Evolutionary conservation across 1,140 invertebrate genomes (phyloP), one percentile per base, ranked within the genome.

Genomic region (Theocolax elegans): DNA sequence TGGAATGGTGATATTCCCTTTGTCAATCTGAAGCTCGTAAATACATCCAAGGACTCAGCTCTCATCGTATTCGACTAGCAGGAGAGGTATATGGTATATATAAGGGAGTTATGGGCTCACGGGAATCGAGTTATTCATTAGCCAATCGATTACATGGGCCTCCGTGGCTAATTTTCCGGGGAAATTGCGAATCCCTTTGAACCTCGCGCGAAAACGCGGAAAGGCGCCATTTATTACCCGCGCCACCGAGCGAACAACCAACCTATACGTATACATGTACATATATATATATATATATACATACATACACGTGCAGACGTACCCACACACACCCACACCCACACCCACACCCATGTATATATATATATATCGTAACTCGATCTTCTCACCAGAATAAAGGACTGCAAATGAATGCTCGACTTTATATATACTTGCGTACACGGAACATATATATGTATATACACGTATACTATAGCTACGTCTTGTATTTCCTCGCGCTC

Each of bases 91-190:
- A n/a, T n/a, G n/a, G n/a, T n/a, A n/a, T n/a, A n/a, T n/a, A n/a
- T n/a, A n/a, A n/a, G n/a, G n/a, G n/a, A n/a, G n/a, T n/a, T n/a
- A n/a, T n/a, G n/a, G n/a, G n/a, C n/a, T n/a, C n/a, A n/a, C n/a
- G n/a, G n/a, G n/a, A n/a, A n/a, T n/a, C n/a, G n/a, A n/a, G n/a
- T 53, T 53, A 54, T 54, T 35, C 12, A 54, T 54, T 35, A 35
- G 7, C 3, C 51, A 27, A 31, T 31, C 51, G 29, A 35, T 54
- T 9, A 54, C 13, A 12, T 12, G 27, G 15, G 19, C 2, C n/a
- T n/a, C 12, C 49, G 27, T 29, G 2, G 6, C 27, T 31, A 35
- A 54, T 54, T 53, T 27, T 29, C 23, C 15, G n/a, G n/a, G n/a
- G n/a, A n/a, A n/a, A n/a, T n/a, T n/a, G n/a, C n/a, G 31, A 35